Conservation (phyloP, 2,888 invertebrate species). For the Aradus depressus region DNA sequence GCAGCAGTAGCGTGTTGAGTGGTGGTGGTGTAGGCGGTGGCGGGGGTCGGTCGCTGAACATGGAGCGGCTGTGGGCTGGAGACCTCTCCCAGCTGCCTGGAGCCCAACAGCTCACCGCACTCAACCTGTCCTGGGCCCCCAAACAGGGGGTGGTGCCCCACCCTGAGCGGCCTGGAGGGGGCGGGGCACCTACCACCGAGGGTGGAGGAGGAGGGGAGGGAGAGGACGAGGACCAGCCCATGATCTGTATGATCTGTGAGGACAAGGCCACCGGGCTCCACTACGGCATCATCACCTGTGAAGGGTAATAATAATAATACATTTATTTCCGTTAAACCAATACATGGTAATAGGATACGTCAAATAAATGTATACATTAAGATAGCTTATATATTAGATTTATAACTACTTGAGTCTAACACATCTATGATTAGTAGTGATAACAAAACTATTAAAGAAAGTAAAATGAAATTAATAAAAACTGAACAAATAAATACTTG, state of each 20-base stretch:
- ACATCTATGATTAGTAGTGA: too few species aligned
- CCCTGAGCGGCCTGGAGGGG: constrained; percentile 32
- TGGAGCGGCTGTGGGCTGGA: constrained; percentile 86
- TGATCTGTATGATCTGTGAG: constrained; percentile 98
- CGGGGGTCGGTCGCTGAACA: constrained; percentile 58
- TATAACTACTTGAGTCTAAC: too few species aligned
- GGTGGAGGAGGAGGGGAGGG: constrained; percentile 80
- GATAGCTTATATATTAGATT: too few species aligned
- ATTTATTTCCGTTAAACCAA: too few species aligned
- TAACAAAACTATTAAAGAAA: too few species aligned
- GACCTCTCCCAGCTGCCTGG: constrained; percentile 74
- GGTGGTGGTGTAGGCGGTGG: constrained; percentile 12
- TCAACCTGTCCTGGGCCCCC: constrained; percentile 47
- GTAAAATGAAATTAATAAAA: too few species aligned
- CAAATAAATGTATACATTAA: too few species aligned
- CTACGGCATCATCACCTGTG: constrained; percentile 98
- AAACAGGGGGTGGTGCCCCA: constrained; percentile 26
- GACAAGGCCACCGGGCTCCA: constrained; percentile 96
- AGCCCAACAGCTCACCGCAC: constrained; percentile 49
- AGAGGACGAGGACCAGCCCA: constrained; percentile 79
- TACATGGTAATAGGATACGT: too few species aligned
- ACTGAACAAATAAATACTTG: too few species aligned
- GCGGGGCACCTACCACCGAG: constrained; percentile 82
- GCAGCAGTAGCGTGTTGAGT: constrained; percentile 23
- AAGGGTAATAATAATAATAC: too few species aligned